Percentiles rank a stretch among this genome's conserved stretches.
Evolutionary conservation across 2,888 invertebrate species (phyloP).

Genomic region (Nudaria mundana): DNA sequence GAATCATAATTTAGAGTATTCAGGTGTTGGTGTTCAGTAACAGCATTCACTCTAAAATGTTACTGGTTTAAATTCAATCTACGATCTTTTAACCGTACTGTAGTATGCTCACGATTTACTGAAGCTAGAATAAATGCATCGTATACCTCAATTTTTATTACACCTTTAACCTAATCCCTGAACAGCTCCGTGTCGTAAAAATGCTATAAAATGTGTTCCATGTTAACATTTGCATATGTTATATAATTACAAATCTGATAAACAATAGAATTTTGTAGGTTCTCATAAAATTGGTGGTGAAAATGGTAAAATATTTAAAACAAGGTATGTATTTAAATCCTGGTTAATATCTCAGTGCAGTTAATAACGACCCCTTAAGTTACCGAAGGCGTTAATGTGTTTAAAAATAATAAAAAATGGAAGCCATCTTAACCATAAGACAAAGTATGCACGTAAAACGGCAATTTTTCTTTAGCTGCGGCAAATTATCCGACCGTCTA

Average conservation of each 20-base stretch:
- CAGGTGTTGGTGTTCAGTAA: too few species aligned
- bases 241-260: slow-evolving; percentile 29
- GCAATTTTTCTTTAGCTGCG: slow-evolving; percentile 23
- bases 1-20: too few species aligned
- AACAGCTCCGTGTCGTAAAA: slow-evolving; percentile 31
- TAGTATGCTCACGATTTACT: too few species aligned
- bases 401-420: slow-evolving; percentile 10
- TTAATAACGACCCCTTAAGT: too few species aligned
- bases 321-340: background rate
- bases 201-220: slow-evolving; percentile 30
- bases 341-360: too few species aligned
- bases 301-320: background rate
- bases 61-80: too few species aligned
- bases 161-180: slow-evolving; percentile 37
- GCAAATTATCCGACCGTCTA: slow-evolving; percentile 41
- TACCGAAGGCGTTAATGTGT: slow-evolving; percentile 2
- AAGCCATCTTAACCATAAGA: slow-evolving; percentile 15
- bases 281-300: slow-evolving; percentile 7
- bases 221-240: slow-evolving; percentile 23
- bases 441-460: slow-evolving; percentile 20
- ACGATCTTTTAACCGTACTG: too few species aligned
- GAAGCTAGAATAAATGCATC: slow-evolving; percentile 8
- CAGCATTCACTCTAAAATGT: too few species aligned
- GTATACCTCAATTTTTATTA: slow-evolving; percentile 31
- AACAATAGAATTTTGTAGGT: slow-evolving; percentile 20